phyloP scores from a whole-genome alignment of 2,888 invertebrate species.

The Lapara coniferarum region DNA sequence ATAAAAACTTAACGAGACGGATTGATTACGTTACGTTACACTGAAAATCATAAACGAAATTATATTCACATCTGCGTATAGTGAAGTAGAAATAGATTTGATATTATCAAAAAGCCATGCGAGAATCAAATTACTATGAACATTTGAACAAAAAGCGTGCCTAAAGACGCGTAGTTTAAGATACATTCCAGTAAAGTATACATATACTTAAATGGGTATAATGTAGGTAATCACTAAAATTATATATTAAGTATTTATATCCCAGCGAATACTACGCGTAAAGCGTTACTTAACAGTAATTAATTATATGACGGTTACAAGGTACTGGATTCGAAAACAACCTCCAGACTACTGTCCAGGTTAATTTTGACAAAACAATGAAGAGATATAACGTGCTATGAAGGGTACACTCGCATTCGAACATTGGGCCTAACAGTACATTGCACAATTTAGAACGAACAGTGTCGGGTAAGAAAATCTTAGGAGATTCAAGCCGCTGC shows the following conservation, averaged over 20 bases:
- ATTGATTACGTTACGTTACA: slow-evolving; percentile 61
- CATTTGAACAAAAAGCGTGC: slow-evolving; percentile 63
- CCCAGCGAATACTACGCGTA: slow-evolving; percentile 78
- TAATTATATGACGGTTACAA: slow-evolving; percentile 70
- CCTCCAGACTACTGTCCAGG: slow-evolving; percentile 63
- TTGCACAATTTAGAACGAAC: slow-evolving; percentile 19
- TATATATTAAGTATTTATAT: slow-evolving; percentile 76
- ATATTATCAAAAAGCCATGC: slow-evolving; percentile 74
- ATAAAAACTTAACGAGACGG: slow-evolving; percentile 71
- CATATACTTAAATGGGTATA: slow-evolving; percentile 77
- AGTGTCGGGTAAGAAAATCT: slow-evolving; percentile 26
- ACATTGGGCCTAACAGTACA: slow-evolving; percentile 26
- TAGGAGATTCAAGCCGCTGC: slow-evolving; percentile 64
- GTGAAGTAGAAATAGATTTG: slow-evolving; percentile 30
- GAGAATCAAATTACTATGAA: slow-evolving; percentile 53
- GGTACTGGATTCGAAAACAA: slow-evolving; percentile 69
- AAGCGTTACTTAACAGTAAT: slow-evolving; percentile 80
- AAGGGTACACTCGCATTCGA: slow-evolving; percentile 12
- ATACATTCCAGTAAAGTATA: slow-evolving; percentile 77
- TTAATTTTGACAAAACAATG: slow-evolving; percentile 21
- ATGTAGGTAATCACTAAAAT: slow-evolving; percentile 79
- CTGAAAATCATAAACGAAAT: slow-evolving; percentile 40
- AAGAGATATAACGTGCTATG: slow-evolving; percentile 21
- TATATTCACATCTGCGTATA: slow-evolving; percentile 31
- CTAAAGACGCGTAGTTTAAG: slow-evolving; percentile 73